Evolutionary conservation across 2,797 vertebrate genomes (phyloP), one percentile per base, ranked within the genome.

Genomic region (Hydrolagus colliei): DNA sequence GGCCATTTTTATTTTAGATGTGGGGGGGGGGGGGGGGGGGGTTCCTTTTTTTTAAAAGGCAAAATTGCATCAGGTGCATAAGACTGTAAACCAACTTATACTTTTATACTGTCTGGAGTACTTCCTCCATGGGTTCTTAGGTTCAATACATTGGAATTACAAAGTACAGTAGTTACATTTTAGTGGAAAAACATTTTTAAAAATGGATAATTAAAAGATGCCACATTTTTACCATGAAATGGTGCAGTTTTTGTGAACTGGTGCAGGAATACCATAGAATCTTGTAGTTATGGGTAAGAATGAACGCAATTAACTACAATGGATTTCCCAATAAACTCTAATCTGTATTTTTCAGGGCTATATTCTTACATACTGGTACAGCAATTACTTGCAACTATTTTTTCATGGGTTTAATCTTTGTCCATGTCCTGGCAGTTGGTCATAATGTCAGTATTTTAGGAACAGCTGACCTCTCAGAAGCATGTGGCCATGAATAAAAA

Each of bases 301-400:
- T 77, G 18, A 61, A 77, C 35, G 18, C 18, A n/a, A 35, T 59
- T 76, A 20, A 41, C 52, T 16, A 77, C 18, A 61, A 18, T 59
- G 9, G 75, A 77, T 20, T 77, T n/a, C 73, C 9, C n/a, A 61
- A 77, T 61, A 18, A 77, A 77, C 52, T 77, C 52, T 77, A n/a
- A 4, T 61, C 20, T 77, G 41, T 52, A 52, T 52, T 5, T 61
- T 77, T 20, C n/a, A 0, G 52, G 75, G 9, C 9, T 61, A 14
- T 74, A 16, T 35, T 74, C 6, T 73, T 32, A 73, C 32, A 14
- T 77, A 2, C 75, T n/a, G n/a, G 41, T 77, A 12, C 52, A 61
- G 32, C 41, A 35, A 12, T 74, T 74, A 16, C 1, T 41, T 74
- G 10, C 59, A 63, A 63, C 32, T 7, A 76, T 79, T 63, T 63